phyloP scores from a whole-genome alignment of 2,888 invertebrate species.

The Apotomis betuletana region DNA sequence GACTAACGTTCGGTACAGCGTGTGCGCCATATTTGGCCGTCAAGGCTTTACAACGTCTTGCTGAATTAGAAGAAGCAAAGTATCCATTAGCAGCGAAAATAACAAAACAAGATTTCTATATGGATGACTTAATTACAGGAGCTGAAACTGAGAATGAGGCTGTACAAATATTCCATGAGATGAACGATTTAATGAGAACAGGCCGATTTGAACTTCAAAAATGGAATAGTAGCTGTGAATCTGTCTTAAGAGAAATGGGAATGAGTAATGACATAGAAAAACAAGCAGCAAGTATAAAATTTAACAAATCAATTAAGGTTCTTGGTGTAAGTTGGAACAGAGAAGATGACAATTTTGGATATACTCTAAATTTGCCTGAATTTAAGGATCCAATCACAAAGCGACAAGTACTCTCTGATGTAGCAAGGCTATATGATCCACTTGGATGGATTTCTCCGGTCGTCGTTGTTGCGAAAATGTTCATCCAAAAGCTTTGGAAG shows the following conservation, averaged over 20 bases:
- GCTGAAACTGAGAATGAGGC: slow-evolving; percentile 37
- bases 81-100: slow-evolving; percentile 42
- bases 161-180: slow-evolving; percentile 41
- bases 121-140: slow-evolving; percentile 42
- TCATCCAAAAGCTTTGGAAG: slow-evolving; percentile 5
- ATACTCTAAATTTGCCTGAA: slow-evolving; percentile 41
- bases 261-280: background rate
- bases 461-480: background rate
- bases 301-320: too few relatives aligned
- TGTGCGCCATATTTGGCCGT: slow-evolving; percentile 22
- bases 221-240: slow-evolving; percentile 43
- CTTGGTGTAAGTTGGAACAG: slow-evolving; percentile 46
- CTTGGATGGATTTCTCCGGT: slow-evolving; percentile 49
- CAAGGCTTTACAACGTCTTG: slow-evolving; percentile 36
- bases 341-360: slow-evolving; percentile 45
- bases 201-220: slow-evolving; percentile 47
- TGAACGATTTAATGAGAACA: slow-evolving; percentile 43
- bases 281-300: slow-evolving; percentile 25
- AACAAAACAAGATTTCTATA: slow-evolving; percentile 41
- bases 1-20: slow-evolving; percentile 11
- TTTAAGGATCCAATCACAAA: slow-evolving; percentile 42
- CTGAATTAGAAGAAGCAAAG: slow-evolving; percentile 31
- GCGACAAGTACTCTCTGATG: slow-evolving; percentile 45
- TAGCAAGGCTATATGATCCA: slow-evolving; percentile 49
- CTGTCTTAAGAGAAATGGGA: background rate